A percentile compares a stretch with the other conserved stretches of the same genome.
Conservation (phyloP, 2,888 invertebrate genomes). For the Formica aserva region DNA sequence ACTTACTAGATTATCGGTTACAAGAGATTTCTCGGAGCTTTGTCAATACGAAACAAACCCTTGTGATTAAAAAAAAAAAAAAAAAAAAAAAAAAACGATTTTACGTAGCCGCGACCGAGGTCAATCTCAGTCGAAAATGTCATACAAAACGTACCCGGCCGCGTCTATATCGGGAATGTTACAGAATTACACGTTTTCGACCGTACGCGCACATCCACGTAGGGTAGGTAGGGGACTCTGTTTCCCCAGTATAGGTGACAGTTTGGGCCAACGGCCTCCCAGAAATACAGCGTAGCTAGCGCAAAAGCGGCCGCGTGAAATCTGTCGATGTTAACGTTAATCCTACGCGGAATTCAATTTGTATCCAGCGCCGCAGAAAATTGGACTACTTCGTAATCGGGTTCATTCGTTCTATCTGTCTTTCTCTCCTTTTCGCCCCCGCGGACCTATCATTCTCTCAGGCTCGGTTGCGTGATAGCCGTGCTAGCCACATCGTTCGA, state of each 20-base stretch:
- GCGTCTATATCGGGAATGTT: constrained; percentile 37
- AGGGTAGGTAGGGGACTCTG: constrained; percentile 41
- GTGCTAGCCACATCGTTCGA: constrained; percentile 33
- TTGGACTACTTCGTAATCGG: constrained; percentile 77
- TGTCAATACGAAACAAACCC: constrained; percentile 27
- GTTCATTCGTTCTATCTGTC: constrained; percentile 69
- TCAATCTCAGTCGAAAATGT: constrained; percentile 51
- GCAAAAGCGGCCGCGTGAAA: constrained; percentile 64
- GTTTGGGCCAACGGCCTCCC: constrained; percentile 40
- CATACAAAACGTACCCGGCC: constrained; percentile 41
- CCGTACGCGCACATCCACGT: not conserved
- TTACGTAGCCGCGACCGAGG: constrained; percentile 36
- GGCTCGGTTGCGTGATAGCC: constrained; percentile 56
- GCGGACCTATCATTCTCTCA: constrained; percentile 64
- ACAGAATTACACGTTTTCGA: constrained; percentile 47
- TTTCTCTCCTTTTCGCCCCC: constrained; percentile 42
- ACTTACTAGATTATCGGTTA: constrained; percentile 45
- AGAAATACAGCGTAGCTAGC: constrained; percentile 50
- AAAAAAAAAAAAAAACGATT: constrained; percentile 35
- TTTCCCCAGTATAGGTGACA: constrained; percentile 48
- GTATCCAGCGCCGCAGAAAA: constrained; percentile 70
- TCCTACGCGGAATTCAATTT: constrained; percentile 72
- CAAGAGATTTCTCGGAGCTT: constrained; percentile 34
- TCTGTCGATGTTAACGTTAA: constrained; percentile 76
- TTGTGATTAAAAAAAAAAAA: constrained; percentile 41